phyloP scores from a whole-genome alignment of 2,113 vertebrate genomes.

The Origma solitaria region DNA sequence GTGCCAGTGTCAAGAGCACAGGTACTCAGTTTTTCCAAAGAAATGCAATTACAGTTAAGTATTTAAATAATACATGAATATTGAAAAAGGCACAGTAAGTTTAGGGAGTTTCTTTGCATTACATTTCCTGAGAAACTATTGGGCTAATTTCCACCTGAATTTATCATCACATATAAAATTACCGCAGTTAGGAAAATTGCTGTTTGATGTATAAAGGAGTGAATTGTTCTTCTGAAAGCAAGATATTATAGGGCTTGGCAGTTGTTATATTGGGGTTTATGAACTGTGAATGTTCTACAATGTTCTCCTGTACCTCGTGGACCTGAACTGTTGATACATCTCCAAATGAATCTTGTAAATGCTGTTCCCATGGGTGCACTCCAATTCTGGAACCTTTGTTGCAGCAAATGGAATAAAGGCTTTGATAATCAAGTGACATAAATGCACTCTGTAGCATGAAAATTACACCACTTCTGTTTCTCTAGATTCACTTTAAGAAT shows the following conservation, averaged over 20 bases:
- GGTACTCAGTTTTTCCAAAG: neutral
- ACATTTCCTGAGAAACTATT: neutral
- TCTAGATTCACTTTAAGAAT: neutral
- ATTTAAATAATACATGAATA: neutral
- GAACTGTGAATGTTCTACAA: conserved; percentile 35
- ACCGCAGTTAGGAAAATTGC: conserved; percentile 48
- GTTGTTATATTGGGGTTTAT: neutral
- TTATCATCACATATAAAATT: conserved; percentile 35
- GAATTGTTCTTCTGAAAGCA: conserved; percentile 47
- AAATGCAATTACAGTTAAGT: neutral
- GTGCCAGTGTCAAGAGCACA: neutral
- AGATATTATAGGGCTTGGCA: conserved; percentile 5
- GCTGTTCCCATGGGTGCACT: neutral
- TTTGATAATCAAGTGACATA: neutral
- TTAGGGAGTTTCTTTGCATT: neutral
- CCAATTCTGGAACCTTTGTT: conserved; percentile 8
- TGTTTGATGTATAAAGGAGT: conserved; percentile 20
- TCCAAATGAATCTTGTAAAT: neutral
- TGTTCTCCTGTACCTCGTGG: neutral
- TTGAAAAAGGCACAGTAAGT: neutral
- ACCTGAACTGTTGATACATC: neutral
- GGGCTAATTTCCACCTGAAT: neutral
- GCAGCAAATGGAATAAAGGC: neutral
- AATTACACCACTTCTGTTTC: neutral
- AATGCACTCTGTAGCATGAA: neutral